Evolutionary conservation across 2,888 invertebrate species (phyloP), one percentile per base, ranked within the genome.

Genomic region (Mythimna vitellina): DNA sequence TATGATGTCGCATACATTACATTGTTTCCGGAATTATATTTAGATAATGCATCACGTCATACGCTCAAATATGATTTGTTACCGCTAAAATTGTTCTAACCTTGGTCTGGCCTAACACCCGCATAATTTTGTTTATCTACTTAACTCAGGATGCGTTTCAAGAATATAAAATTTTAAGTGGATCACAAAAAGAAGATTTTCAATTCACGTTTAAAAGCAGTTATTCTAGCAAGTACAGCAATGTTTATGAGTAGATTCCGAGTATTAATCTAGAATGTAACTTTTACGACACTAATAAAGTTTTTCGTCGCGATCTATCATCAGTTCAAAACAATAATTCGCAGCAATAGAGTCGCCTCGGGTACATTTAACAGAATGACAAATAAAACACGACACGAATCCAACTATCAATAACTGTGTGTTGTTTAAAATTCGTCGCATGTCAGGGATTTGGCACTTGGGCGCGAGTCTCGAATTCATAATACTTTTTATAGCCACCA

Each of bases 361-460:
- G 61, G 67, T 67, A 61, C 75, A 76, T 84, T 85, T 87, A 83
- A 86, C 86, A 86, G 89, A 90, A 89, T 88, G 87, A 86, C 86
- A 89, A 89, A 91, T 91, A 91, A 92, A 90, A 91, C 90, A 90
- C 89, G 89, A 89, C 83, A 86, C 70, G 89, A 88, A 89, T 88
- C 85, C 84, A 89, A 91, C 92, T 93, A 93, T 93, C 94, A 93
- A 93, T 94, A 93, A 92, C 91, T 86, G 79, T 76, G 87, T 83
- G 86, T 88, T 90, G 91, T 92, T 95, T 94, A 92, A 94, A 94
- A 95, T 95, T 94, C 95, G 89, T 86, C 88, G 84, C 85, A 86
- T 91, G 93, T 92, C 92, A 90, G 88, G 89, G 92, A 92, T 95
- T 95, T 95, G 93, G 93, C 95, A 95, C 93, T 92, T 91, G 86